Percentiles rank a stretch among this genome's conserved stretches.
phyloP scores from a whole-genome alignment of 2,113 vertebrate genomes.

The Cacatua alba region DNA sequence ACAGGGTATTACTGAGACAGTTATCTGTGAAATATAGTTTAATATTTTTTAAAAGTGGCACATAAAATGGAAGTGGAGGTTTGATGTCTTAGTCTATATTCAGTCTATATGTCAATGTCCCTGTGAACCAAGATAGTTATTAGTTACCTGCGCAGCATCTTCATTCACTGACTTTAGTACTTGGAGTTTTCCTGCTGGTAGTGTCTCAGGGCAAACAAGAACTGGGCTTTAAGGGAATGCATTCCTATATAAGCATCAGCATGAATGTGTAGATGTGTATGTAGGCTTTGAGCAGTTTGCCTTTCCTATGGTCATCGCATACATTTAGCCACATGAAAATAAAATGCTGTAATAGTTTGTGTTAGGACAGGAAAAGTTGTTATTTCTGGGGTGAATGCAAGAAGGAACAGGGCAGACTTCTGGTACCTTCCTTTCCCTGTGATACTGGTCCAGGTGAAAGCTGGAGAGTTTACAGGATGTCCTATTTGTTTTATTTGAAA shows the following conservation, averaged over 20 bases:
- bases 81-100: not conserved
- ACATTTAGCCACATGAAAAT: constrained; percentile 29
- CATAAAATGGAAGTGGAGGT: not conserved
- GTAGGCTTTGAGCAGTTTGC: constrained; percentile 2
- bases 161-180: constrained; percentile 35
- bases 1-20: not conserved
- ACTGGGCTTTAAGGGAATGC: not conserved
- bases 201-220: constrained; percentile 9
- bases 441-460: not conserved
- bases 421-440: not conserved
- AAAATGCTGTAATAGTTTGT: not conserved
- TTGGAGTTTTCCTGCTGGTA: constrained; percentile 9
- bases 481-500: not conserved
- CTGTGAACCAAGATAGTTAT: constrained; percentile 35
- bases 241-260: constrained; percentile 15
- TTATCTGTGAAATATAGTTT: not conserved
- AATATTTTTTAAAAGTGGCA: not conserved
- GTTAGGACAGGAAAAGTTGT: not conserved
- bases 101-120: not conserved
- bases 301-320: not conserved
- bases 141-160: constrained; percentile 50
- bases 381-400: not conserved
- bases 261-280: not conserved
- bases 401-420: not conserved
- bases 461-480: not conserved